phyloP scores from a whole-genome alignment of 1,140 invertebrate genomes.

The Drosophila lacteicornis region DNA sequence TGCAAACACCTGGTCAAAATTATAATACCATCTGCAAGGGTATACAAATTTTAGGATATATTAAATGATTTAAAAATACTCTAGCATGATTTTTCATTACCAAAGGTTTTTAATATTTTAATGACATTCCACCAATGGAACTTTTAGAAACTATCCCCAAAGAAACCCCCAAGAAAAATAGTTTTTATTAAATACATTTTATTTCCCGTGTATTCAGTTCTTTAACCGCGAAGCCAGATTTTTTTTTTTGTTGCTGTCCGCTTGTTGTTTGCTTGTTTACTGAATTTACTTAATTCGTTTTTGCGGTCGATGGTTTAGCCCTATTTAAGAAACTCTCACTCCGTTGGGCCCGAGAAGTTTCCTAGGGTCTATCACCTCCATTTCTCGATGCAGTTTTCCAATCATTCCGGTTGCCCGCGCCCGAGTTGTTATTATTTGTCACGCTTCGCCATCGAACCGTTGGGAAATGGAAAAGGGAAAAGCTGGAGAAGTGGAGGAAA shows the following conservation, averaged over 20 bases:
- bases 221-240: slow-evolving; percentile 33
- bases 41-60: too few species aligned
- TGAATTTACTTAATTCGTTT: slow-evolving; percentile 63
- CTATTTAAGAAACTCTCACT: slow-evolving; percentile 47
- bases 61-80: too few species aligned
- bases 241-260: slow-evolving; percentile 25
- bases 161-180: not conserved
- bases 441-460: slow-evolving; percentile 68
- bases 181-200: not conserved
- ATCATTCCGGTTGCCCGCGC: slow-evolving; percentile 32
- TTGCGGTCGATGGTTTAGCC: slow-evolving; percentile 51
- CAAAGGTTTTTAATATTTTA: too few species aligned
- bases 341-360: slow-evolving; percentile 20
- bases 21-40: too few species aligned
- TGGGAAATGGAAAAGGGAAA: slow-evolving; percentile 15
- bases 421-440: slow-evolving; percentile 64
- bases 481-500: not conserved
- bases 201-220: slow-evolving; percentile 33
- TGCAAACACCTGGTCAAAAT: too few species aligned
- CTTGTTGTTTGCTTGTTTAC: slow-evolving; percentile 30
- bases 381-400: slow-evolving; percentile 53
- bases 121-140: too few species aligned
- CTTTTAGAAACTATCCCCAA: not conserved
- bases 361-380: slow-evolving; percentile 30
- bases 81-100: too few species aligned